These are phyloP conservation scores for Vireo altiloquus DNA, from an alignment of 2,113 vertebrate species.

Conservation along the genomic window DNA sequence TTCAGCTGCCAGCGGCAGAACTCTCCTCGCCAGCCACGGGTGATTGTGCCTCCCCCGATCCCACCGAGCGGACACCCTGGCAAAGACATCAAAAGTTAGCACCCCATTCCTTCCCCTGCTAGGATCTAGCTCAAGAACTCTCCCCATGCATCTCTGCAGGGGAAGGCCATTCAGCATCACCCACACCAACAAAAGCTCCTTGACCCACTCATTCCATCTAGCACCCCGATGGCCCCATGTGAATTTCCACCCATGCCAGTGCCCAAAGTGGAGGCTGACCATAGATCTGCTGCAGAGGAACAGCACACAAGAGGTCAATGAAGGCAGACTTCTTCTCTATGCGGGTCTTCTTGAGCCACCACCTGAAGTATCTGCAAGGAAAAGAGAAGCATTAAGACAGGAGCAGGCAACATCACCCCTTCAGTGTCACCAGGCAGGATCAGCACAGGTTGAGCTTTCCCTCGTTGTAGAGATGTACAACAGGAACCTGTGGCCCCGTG, in stretches of 20 bases:
- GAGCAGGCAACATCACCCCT: background rate
- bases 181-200: background rate
- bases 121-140: background rate
- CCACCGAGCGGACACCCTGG: slow-evolving; percentile 92
- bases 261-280: slow-evolving; percentile 72
- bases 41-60: slow-evolving; percentile 93
- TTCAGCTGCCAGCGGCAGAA: slow-evolving; percentile 97
- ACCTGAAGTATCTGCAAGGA: slow-evolving; percentile 84
- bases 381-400: background rate
- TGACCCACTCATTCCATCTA: background rate
- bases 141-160: accelerated
- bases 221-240: accelerated
- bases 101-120: accelerated
- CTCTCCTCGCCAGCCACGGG: slow-evolving; percentile 89
- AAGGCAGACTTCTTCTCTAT: slow-evolving; percentile 93
- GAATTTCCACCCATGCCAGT: background rate
- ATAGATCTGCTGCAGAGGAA: slow-evolving; percentile 91
- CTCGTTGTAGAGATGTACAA: background rate
- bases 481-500: accelerated
- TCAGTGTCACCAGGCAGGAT: background rate
- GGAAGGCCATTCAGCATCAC: accelerated
- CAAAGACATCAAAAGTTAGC: background rate
- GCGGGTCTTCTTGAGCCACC: slow-evolving; percentile 91
- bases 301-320: slow-evolving; percentile 86
- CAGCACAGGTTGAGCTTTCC: accelerated